A percentile compares a stretch with the other conserved stretches of the same genome.
These are phyloP conservation scores for Encarsia formosa DNA, from an alignment of 2,888 invertebrate genomes.

Conservation along the genomic window DNA sequence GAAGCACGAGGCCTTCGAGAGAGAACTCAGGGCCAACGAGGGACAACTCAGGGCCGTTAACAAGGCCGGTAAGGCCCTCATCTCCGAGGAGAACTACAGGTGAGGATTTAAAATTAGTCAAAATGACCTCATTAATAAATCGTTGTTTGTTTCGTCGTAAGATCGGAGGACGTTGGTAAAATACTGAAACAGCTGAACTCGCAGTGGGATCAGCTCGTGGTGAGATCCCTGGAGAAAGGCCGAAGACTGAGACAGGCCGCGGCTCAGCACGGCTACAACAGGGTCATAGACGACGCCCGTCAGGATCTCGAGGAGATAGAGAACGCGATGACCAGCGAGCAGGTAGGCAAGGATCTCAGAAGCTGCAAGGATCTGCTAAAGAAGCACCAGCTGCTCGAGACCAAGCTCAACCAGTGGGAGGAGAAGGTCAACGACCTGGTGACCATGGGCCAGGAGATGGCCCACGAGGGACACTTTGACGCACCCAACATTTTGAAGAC, in stretches of 20 bases:
- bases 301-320: conserved; percentile 84
- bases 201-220: conserved; percentile 73
- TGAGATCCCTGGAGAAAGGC: conserved; percentile 65
- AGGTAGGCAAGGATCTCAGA: conserved; percentile 83
- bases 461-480: conserved; percentile 92
- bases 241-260: conserved; percentile 82
- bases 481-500: conserved; percentile 77
- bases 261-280: conserved; percentile 72
- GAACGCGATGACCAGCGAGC: conserved; percentile 69
- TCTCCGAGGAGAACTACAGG: conserved; percentile 67
- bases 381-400: conserved; percentile 83
- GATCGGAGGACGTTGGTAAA: conserved; percentile 64
- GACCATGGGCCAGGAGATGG: conserved; percentile 82
- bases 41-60: conserved; percentile 84
- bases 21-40: conserved; percentile 91
- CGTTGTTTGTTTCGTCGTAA: conserved; percentile 32
- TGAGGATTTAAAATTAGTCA: not conserved
- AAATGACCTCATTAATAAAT: not conserved
- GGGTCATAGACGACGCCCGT: conserved; percentile 85
- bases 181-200: conserved; percentile 68
- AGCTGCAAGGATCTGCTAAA: conserved; percentile 88
- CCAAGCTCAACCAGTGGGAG: conserved; percentile 80
- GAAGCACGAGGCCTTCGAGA: conserved; percentile 95
- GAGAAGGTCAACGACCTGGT: conserved; percentile 75
- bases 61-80: conserved; percentile 70